A percentile compares a stretch with the other conserved stretches of the same genome.
Conservation (phyloP, 2,113 vertebrate species). For the Orientallactaga bullata region DNA sequence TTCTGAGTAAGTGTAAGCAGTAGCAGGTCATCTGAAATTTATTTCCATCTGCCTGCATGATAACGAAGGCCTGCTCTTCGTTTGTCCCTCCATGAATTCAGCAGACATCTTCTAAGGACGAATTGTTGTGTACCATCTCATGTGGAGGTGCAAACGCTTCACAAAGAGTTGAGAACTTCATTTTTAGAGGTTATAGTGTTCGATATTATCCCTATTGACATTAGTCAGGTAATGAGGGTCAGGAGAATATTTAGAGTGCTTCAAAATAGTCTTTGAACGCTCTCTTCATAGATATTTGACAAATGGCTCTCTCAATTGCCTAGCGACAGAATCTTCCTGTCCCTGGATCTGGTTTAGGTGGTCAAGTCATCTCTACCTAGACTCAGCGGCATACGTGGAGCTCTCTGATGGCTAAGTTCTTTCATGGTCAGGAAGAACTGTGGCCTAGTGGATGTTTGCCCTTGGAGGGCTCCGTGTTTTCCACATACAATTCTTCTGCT, state of each 20-base stretch:
- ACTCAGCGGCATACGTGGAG: background rate
- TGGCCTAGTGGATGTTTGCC: background rate
- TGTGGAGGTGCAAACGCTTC: background rate
- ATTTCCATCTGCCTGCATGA: background rate
- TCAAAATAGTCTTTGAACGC: background rate
- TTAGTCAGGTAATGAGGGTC: background rate
- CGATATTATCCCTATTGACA: background rate
- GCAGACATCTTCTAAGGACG: background rate
- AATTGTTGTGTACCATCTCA: background rate
- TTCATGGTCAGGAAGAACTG: background rate
- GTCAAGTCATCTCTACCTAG: background rate
- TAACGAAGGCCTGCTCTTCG: background rate
- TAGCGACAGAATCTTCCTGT: background rate
- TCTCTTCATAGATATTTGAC: background rate
- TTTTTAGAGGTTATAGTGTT: background rate
- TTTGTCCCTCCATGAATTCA: background rate
- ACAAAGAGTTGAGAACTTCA: background rate
- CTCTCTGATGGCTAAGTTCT: background rate
- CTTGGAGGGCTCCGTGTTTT: background rate
- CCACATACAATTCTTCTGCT: background rate
- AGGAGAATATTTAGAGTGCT: background rate
- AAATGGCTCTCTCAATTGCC: background rate
- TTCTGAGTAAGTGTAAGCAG: slow-evolving; percentile 35
- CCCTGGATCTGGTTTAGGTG: background rate
- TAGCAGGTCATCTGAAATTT: background rate